Base-by-base conservation (phyloP, 1,140 invertebrate species). In the Pomacea maculata region DNA sequence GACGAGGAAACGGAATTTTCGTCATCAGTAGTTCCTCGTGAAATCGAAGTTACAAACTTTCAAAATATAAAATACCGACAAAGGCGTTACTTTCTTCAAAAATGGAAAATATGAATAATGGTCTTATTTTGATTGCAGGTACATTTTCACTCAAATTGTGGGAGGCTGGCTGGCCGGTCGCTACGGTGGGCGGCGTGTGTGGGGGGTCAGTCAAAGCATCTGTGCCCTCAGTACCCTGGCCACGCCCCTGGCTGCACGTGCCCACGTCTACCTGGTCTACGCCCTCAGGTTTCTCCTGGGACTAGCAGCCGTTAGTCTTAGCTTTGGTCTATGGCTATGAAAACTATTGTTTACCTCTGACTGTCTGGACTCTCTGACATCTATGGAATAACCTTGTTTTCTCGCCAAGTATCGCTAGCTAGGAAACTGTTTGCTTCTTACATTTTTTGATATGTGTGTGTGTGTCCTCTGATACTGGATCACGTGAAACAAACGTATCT, bases 111-210 rank as follows among this genome's bases (percentile, higher is more conserved):
- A 25, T 0, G 11, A 34, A 45, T 64, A 11, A 15, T 67, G 11
- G 3, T 65, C 7, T 17, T 34, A 14, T 19, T 7, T 67, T 67
- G 64, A 1, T 45, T 78, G 11, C 77, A 78, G 77, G 3, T 83
- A 83, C 79, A 83, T 83, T 29, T 78, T 83, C 63, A 80, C 82
- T 29, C 82, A 83, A 57, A 80, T 83, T 9, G 79, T 75, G 45
- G 95, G 95, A 5, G 89, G 89, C 15, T 90, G 95, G 95, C 54
- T 88, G 64, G 79, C 86, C 2, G 68, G 67, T 21, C 79, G 86
- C 55, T 91, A 85, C 83, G 91, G 91, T 9, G 89, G 88, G n/a
- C 91, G 89, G 81, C 78, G 86, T 19, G 87, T 91, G 6, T 83
- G 90, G 57, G 83, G 83, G 1, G 67, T 80, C 1, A 78, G 75